Base-by-base conservation (phyloP, 2,888 invertebrate species). In the Bugulina stolonifera region DNA sequence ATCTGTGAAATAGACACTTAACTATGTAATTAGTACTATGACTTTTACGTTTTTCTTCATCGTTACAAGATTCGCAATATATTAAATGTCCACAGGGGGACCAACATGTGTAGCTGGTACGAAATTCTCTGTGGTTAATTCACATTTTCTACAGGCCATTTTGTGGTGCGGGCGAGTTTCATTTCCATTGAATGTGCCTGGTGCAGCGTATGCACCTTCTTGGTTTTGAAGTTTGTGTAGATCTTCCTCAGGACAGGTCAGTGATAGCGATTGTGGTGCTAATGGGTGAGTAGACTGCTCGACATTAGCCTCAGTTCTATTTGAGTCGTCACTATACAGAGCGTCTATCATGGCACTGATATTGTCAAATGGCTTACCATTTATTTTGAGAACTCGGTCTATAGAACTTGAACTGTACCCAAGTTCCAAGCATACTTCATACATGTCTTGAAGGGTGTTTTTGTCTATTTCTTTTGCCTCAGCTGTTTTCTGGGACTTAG, bases 41-140 rank as follows among this genome's bases (percentile, higher is more conserved):
- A 64, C 32, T 10, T 34, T 32, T 64, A 14, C 64, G 29, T 10
- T 22, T 32, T 34, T 64, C 64, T 5, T 32, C 64, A 27, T 3
- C 32, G 64, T 64, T 64, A 32, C 64, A 64, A 32, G 27, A 22
- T 14, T 64, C 64, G n/a, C 64, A 64, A 32, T 29, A 64, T 5
- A 25, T 64, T 2, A 64, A n/a, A n/a, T 64, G 64, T 10, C 64
- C 64, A 64, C 64, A 64, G 2, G 64, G 64, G 25, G 64, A 32
- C 64, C 32, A 14, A 64, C 32, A 32, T 34, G 64, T 14, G 64
- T 64, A 14, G 64, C 64, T 32, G 64, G 64, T 10, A 64, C 64
- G 32, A 64, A 64, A 14, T 32, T 32, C 14, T 22, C 18, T 14
- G 64, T 64, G 14, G 22, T 64, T 5, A 64, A 14, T 64, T 64